Percentiles rank a stretch among this genome's conserved stretches.
phyloP scores from a whole-genome alignment of 2,888 invertebrate species.

The Troglohyphantes excavatus region DNA sequence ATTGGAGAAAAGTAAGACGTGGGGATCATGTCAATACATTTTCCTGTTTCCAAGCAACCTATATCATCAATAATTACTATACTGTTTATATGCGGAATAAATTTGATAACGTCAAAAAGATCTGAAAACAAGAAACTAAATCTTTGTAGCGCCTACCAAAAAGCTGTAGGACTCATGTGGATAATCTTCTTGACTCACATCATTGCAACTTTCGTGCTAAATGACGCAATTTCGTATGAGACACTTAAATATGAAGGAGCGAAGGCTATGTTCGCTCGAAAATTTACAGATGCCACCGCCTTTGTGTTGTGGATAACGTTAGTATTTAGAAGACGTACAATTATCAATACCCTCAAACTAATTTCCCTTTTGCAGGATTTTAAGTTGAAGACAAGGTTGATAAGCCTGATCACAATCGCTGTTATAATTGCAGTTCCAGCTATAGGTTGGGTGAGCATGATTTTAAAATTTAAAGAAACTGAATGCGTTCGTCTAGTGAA shows the following conservation, averaged over 20 bases:
- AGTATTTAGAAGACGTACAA: too few relatives aligned
- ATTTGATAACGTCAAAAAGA: not conserved
- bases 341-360: not conserved
- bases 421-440: not conserved
- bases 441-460: too few relatives aligned
- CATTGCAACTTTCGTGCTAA: not conserved
- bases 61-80: not conserved
- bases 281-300: not conserved
- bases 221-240: too few relatives aligned
- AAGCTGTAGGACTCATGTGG: not conserved
- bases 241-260: too few relatives aligned
- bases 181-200: not conserved
- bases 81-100: not conserved
- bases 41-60: not conserved
- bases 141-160: not conserved
- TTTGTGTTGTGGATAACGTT: not conserved
- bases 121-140: not conserved
- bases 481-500: not conserved
- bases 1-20: too few relatives aligned
- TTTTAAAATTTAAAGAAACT: not conserved
- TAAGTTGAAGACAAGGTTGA: not conserved
- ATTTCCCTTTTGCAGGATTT: not conserved
- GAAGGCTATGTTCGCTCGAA: not conserved
- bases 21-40: not conserved
- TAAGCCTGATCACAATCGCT: not conserved